A percentile compares a stretch with the other conserved stretches of the same genome.
Conservation (phyloP, 2,113 vertebrate species). For the Phoenicopterus ruber region DNA sequence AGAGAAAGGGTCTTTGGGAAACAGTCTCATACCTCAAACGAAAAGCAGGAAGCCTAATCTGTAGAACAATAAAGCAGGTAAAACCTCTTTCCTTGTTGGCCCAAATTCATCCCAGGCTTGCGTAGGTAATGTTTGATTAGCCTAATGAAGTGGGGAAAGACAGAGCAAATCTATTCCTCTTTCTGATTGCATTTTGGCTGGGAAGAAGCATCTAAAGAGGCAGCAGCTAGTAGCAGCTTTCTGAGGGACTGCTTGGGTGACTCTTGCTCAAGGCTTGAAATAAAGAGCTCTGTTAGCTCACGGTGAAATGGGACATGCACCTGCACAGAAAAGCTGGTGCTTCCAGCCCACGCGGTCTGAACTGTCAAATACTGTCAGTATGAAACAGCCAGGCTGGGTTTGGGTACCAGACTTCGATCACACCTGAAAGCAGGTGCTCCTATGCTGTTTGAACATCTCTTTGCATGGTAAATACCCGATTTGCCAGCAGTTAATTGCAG, state of each 20-base stretch:
- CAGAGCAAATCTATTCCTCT: slow-evolving; percentile 9
- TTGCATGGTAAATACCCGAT: background rate
- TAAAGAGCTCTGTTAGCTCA: background rate
- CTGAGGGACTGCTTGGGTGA: background rate
- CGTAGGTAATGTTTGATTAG: slow-evolving; percentile 64
- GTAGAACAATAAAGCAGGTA: slow-evolving; percentile 59
- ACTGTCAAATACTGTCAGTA: background rate
- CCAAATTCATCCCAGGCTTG: slow-evolving; percentile 56
- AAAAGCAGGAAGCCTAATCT: slow-evolving; percentile 66
- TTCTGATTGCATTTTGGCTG: slow-evolving; percentile 57
- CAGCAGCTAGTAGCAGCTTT: background rate
- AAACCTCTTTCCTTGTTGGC: slow-evolving; percentile 63
- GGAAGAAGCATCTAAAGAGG: background rate
- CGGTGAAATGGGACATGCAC: background rate
- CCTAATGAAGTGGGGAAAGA: slow-evolving; percentile 46
- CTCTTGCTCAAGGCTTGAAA: background rate
- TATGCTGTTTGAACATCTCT: background rate
- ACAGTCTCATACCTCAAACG: background rate
- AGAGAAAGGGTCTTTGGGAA: slow-evolving; percentile 44
- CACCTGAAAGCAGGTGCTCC: background rate
- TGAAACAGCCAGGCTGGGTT: background rate
- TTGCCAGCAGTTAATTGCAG: background rate
- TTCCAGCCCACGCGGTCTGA: background rate
- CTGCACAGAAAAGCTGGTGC: background rate
- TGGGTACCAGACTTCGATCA: background rate